Evolutionary conservation across 2,113 vertebrate species (phyloP).

Genomic region (Thamnophis sirtalis): DNA sequence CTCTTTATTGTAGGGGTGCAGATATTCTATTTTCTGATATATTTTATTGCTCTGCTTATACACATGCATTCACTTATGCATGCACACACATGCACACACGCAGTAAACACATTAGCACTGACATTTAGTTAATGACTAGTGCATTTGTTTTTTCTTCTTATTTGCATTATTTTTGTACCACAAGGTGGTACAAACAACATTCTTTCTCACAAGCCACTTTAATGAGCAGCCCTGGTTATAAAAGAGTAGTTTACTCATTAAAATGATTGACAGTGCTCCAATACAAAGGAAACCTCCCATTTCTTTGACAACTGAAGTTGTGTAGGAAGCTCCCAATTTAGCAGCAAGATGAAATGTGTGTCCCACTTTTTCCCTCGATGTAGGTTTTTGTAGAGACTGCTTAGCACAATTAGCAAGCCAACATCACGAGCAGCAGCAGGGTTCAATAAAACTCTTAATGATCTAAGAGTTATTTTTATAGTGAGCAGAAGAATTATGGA

Average conservation of each 20-base stretch:
- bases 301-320: slow-evolving; percentile 1
- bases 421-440: neutral
- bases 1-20: neutral
- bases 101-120: neutral
- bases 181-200: slow-evolving; percentile 31
- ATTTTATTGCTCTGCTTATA: neutral
- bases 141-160: neutral
- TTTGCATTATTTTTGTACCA: neutral
- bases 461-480: slow-evolving; percentile 4
- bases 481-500: neutral
- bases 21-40: neutral
- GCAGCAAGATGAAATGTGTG: slow-evolving; percentile 6
- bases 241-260: slow-evolving; percentile 52
- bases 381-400: neutral
- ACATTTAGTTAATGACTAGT: slow-evolving; percentile 14
- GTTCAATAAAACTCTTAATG: neutral
- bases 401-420: neutral
- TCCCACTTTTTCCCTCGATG: neutral
- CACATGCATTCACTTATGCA: neutral
- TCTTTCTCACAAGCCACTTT: slow-evolving; percentile 29
- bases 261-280: slow-evolving; percentile 30
- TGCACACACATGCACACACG: neutral
- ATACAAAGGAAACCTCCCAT: slow-evolving; percentile 1
- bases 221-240: slow-evolving; percentile 51
- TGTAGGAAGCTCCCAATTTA: slow-evolving; percentile 2